phyloP scores from a whole-genome alignment of 2,113 vertebrate genomes.

The Melanotaenia duboulayi region DNA sequence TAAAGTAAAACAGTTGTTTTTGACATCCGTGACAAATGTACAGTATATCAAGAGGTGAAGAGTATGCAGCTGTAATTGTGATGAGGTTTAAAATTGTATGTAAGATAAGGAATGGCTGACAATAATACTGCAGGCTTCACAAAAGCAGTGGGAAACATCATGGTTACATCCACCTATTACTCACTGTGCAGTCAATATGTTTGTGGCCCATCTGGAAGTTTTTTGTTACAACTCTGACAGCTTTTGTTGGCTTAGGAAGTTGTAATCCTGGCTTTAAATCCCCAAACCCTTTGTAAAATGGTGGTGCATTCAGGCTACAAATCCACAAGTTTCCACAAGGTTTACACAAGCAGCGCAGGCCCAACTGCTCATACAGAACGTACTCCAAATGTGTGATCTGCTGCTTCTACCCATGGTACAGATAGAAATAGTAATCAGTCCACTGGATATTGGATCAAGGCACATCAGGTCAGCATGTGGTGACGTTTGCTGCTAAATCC shows the following conservation, averaged over 20 bases:
- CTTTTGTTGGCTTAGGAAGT: constrained; percentile 28
- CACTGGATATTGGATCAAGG: constrained; percentile 21
- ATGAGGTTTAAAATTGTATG: no score
- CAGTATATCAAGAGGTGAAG: no score
- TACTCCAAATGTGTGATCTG: constrained; percentile 3
- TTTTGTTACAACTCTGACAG: not conserved
- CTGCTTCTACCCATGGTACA: constrained; percentile 8
- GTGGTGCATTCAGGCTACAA: constrained; percentile 39
- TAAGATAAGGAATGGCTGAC: no score
- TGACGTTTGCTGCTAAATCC: not conserved
- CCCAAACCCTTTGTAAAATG: constrained; percentile 38
- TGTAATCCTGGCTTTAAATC: constrained; percentile 32
- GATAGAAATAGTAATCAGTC: constrained; percentile 40
- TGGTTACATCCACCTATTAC: no score
- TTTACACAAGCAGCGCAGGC: constrained; percentile 15
- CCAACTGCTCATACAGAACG: constrained; percentile 3
- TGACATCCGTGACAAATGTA: not conserved
- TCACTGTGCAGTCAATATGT: no score
- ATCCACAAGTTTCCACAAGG: constrained; percentile 49
- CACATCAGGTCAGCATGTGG: constrained; percentile 26
- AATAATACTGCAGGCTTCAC: no score
- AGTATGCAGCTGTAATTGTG: no score
- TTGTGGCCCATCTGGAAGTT: not conserved
- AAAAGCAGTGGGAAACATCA: no score
- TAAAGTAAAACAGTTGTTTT: not conserved